Base-by-base conservation (phyloP, 2,888 invertebrate species). In the Oeneis ivallda region DNA sequence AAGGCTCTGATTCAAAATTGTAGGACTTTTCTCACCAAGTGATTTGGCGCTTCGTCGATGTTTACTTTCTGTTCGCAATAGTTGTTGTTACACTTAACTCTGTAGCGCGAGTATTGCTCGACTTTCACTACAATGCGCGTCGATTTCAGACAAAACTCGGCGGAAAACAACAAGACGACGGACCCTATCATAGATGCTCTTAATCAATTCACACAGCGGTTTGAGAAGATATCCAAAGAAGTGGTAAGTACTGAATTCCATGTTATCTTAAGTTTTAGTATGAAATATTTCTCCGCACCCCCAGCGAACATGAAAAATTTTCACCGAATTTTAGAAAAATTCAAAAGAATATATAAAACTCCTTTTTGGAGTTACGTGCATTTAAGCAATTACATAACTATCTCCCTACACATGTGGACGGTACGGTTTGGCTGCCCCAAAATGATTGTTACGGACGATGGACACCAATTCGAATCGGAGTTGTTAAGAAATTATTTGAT, bases 131-230 rank as follows among this genome's bases (percentile, higher is more conserved):
- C 34, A 58, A 45, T 11, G 15, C 32, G 43, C n/a, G 26, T 43
- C n/a, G 32, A 9, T 80, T 81, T 34, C 84, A 92, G 92, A 71
- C 92, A 92, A 86, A 92, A 89, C 76, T 85, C 90, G 13, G 87
- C 92, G 65, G 86, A 82, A 75, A 86, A 84, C 73, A 83, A 81
- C 73, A 83, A 81, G 68, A 67, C 77, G n/a, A 73, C 74, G 64
- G 88, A 88, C 70, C 84, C 84, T 5, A 71, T 84, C 17, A 74
- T 77, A n/a, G 87, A 87, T 17, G 82, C 81, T 32, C 80, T 89
- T 65, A 78, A 80, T 64, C 86, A 89, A 69, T 85, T 88, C 76
- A 80, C 87, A 41, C 85, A 86, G 71, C 82, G 88, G 43, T 84
- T 88, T 71, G 92, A 92, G 64, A 83, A 78, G 73, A 76, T 86